These are phyloP conservation scores for Hemicordylus capensis DNA, from an alignment of 2,113 vertebrate genomes.

Conservation along the genomic window DNA sequence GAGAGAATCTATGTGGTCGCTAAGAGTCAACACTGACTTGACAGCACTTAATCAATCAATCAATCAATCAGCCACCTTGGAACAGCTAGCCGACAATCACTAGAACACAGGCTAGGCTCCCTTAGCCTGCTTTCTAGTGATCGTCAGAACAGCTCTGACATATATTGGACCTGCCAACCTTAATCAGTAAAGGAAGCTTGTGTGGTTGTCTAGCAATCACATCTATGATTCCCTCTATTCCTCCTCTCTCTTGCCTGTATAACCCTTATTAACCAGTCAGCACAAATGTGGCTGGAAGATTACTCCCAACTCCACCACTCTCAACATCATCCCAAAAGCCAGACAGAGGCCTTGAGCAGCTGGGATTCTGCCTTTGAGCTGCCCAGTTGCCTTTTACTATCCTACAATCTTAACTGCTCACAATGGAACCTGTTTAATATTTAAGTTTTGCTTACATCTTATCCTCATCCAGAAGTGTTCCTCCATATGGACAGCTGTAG, in stretches of 20 bases:
- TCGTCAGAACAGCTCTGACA: too few species aligned
- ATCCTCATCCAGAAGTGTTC: conserved; percentile 73
- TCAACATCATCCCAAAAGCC: background rate
- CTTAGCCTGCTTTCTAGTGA: too few species aligned
- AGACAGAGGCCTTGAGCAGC: background rate
- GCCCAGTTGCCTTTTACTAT: background rate
- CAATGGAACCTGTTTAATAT: background rate
- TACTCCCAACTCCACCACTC: background rate
- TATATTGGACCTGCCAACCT: background rate
- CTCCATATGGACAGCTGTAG: conserved; percentile 76
- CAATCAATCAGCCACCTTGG: too few species aligned
- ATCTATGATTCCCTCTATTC: background rate
- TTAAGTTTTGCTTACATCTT: conserved; percentile 73
- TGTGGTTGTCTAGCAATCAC: background rate
- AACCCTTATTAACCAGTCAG: background rate
- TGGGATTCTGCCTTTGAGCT: background rate
- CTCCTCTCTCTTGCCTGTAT: background rate
- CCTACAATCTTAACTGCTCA: background rate
- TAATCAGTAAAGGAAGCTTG: background rate
- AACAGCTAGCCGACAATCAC: too few species aligned
- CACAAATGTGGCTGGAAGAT: too few species aligned
- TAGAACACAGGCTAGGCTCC: too few species aligned
- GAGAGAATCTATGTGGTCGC: too few species aligned
- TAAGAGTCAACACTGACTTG: too few species aligned
- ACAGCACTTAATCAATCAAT: too few species aligned